A percentile compares a stretch with the other conserved stretches of the same genome.
Conservation (phyloP, 2,797 vertebrate genomes). For the Acanthopagrus latus region DNA sequence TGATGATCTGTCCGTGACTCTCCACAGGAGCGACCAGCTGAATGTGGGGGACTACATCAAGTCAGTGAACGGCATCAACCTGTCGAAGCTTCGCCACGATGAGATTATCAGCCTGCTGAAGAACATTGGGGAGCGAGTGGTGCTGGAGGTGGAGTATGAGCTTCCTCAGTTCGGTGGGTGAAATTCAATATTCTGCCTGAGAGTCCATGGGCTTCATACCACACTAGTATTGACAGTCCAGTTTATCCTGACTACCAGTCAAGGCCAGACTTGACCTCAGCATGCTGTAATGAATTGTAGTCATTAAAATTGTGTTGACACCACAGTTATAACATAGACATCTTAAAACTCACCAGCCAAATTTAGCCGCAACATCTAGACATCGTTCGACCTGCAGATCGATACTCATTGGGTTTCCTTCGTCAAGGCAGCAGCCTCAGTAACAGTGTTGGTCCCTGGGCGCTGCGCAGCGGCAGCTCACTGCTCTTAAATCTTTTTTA, state of each 20-base stretch:
- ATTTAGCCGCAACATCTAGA: slow-evolving; percentile 6
- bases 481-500: slow-evolving; percentile 22
- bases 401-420: slow-evolving; percentile 19
- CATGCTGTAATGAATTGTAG: background rate
- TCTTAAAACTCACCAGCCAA: background rate
- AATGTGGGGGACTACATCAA: slow-evolving; percentile 97
- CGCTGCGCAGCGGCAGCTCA: background rate
- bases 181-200: slow-evolving; percentile 1
- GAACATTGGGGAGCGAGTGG: slow-evolving; percentile 96
- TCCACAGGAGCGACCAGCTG: slow-evolving; percentile 93
- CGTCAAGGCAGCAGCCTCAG: background rate
- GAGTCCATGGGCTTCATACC: too few species aligned
- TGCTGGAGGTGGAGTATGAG: slow-evolving; percentile 98
- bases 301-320: background rate
- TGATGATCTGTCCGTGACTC: background rate
- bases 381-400: background rate
- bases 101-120: slow-evolving; percentile 98
- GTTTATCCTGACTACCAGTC: background rate
- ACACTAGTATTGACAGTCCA: background rate
- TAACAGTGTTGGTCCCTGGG: slow-evolving; percentile 1
- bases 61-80: slow-evolving; percentile 96
- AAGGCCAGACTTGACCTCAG: background rate
- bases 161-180: slow-evolving; percentile 90
- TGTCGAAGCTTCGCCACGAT: slow-evolving; percentile 94
- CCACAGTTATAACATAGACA: background rate